Percentiles rank a stretch among this genome's conserved stretches.
Conservation (phyloP, 2,888 invertebrate species). For the Stenoptilia bipunctidactyla region DNA sequence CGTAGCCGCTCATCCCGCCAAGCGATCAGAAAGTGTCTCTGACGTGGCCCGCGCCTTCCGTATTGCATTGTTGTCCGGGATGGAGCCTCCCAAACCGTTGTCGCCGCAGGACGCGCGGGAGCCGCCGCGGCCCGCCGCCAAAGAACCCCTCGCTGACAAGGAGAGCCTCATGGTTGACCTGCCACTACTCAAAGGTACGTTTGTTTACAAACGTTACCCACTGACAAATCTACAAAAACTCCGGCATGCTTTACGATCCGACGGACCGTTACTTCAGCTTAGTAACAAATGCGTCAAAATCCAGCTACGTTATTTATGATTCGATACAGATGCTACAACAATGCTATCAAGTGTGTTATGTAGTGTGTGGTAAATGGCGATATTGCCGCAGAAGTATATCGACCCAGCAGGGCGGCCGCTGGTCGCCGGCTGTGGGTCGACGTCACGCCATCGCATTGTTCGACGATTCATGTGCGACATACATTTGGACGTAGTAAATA, state of each 20-base stretch:
- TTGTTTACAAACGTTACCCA: too few relatives aligned
- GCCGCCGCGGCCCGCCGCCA: constrained; percentile 42
- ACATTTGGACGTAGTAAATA: too few relatives aligned
- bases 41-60: constrained; percentile 65
- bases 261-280: too few relatives aligned
- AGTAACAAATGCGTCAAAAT: too few relatives aligned
- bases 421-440: constrained; percentile 28
- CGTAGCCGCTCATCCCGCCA: constrained; percentile 74
- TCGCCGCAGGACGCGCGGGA: constrained; percentile 57
- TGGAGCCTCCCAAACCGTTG: constrained; percentile 53
- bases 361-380: constrained; percentile 29
- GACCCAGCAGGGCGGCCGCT: constrained; percentile 32
- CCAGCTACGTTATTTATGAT: neutral
- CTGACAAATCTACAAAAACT: too few relatives aligned
- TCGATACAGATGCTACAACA: too few relatives aligned
- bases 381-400: constrained; percentile 63
- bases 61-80: constrained; percentile 50
- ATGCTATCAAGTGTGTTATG: too few relatives aligned
- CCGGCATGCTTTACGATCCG: too few relatives aligned
- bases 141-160: constrained; percentile 36
- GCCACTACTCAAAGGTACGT: constrained; percentile 64
- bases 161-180: constrained; percentile 64
- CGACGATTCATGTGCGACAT: too few relatives aligned
- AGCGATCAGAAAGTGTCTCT: constrained; percentile 58
- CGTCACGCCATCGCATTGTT: neutral